Evolutionary conservation across 2,888 invertebrate species (phyloP), one percentile per base, ranked within the genome.

Genomic region (Drosophila paucipuncta): DNA sequence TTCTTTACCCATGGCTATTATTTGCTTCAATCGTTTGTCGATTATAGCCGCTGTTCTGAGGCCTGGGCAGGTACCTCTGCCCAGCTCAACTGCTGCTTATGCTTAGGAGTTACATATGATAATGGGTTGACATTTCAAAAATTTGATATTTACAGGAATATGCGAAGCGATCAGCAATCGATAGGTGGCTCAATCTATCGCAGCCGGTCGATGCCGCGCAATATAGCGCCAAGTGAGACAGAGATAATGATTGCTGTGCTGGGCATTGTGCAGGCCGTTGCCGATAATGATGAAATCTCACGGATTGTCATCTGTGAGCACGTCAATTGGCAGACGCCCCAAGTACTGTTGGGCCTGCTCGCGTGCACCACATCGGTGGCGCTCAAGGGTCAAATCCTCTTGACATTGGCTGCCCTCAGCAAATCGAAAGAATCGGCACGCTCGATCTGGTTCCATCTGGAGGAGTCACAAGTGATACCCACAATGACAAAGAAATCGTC

Each of bases 181-280:
- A 58, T 53, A 37, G 94, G 95, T 30, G 96, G 96, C 85, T 95
- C 95, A 2, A 94, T 96, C 11, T 96, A 96, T 81, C 94, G 95
- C 41, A 94, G 94, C 68, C 93, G 94, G 18, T 92, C 93, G 28
- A 91, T 94, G 92, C 92, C 94, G 93, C 61, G 95, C 72, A 95
- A 95, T 30, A 97, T 97, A 64, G 96, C 96, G 25, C 96, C 96
- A 0, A 95, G 96, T 86, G 97, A 97, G 93, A 95, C 98, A 61
- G 97, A 97, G 79, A 98, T 98, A 0, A 94, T 99, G 81, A 95
- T 96, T 81, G 96, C 97, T 0, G 98, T 98, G 0, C 93, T 99
- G 57, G 94, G 95, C 65, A 94, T 99, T 0, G 96, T 98, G 39
- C 95, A 95, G 76, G 95, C 96, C 3, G 96, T 99, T 28, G 97